Conservation (phyloP, 1,140 invertebrate genomes). For the Diplogasteroides magnus region DNA sequence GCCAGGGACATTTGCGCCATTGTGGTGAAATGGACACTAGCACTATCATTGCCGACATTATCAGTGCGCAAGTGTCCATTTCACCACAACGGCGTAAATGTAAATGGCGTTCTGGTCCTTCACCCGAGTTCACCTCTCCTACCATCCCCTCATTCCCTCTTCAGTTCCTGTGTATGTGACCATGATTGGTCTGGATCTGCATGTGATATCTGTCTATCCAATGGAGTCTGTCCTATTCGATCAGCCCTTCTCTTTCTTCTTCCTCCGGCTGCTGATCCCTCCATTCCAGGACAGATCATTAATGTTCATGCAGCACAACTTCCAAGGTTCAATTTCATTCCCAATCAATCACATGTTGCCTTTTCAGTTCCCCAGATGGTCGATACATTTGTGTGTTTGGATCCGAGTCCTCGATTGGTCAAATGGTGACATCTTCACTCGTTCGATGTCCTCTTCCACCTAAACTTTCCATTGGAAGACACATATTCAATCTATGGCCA, state of each 20-base stretch:
- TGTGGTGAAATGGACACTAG: too few species aligned
- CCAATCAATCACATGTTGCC: not conserved
- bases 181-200: not conserved
- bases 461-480: not conserved
- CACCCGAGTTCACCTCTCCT: too few species aligned
- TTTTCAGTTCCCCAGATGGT: not conserved
- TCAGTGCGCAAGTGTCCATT: too few species aligned
- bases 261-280: not conserved
- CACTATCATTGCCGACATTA: too few species aligned
- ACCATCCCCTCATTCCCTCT: too few species aligned
- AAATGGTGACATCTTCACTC: not conserved
- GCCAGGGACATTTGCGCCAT: too few species aligned
- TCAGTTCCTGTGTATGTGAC: too few species aligned
- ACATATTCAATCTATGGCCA: conserved; percentile 20
- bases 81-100: too few species aligned
- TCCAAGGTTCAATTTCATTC: not conserved
- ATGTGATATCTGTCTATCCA: not conserved
- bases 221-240: too few species aligned
- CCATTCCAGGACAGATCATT: not conserved
- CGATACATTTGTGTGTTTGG: not conserved
- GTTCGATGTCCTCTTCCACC: not conserved
- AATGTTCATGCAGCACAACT: not conserved
- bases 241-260: not conserved
- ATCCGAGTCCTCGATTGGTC: not conserved
- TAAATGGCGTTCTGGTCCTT: too few species aligned